Evolutionary conservation across 2,797 vertebrate species (phyloP).

Genomic region (Notolepis coatsorum): DNA sequence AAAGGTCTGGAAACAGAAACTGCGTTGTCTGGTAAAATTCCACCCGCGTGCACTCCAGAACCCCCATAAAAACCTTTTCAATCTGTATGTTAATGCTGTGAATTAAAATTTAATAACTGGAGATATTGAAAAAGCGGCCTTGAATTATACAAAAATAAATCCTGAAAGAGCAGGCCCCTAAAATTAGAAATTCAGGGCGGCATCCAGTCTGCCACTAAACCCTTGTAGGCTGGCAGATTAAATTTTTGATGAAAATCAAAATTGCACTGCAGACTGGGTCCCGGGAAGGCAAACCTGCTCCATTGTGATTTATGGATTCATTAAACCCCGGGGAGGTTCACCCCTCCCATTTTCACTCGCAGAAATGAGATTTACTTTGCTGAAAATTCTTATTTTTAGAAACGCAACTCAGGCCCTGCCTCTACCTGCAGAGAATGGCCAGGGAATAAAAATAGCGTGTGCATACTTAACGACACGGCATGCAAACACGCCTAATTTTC

Average conservation of each 20-base stretch:
- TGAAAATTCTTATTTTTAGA: constrained; percentile 81
- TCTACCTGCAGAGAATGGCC: constrained; percentile 72
- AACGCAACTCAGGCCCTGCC: constrained; percentile 70
- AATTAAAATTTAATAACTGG: constrained; percentile 99
- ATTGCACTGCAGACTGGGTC: constrained; percentile 86
- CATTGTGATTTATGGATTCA: constrained; percentile 97
- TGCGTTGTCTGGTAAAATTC: constrained; percentile 84
- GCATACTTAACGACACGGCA: constrained; percentile 74
- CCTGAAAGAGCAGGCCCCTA: constrained; percentile 97
- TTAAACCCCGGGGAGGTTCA: constrained; percentile 91
- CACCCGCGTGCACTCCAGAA: constrained; percentile 86
- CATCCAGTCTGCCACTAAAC: constrained; percentile 94
- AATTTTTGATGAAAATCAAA: constrained; percentile 95
- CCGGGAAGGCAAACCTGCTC: constrained; percentile 92
- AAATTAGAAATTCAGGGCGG: constrained; percentile 99
- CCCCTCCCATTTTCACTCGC: constrained; percentile 83
- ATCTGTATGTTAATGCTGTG: constrained; percentile 99
- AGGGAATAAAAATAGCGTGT: constrained; percentile 57
- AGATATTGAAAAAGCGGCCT: constrained; percentile 99
- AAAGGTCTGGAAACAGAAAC: constrained; percentile 76
- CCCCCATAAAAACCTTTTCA: constrained; percentile 98
- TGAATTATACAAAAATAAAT: constrained; percentile 99
- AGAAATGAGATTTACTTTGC: constrained; percentile 80
- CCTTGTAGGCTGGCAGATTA: constrained; percentile 94
- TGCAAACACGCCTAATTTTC: constrained; percentile 80